A percentile compares a stretch with the other conserved stretches of the same genome.
These are phyloP conservation scores for Catharus ustulatus DNA, from an alignment of 2,797 vertebrate genomes.

Conservation along the genomic window DNA sequence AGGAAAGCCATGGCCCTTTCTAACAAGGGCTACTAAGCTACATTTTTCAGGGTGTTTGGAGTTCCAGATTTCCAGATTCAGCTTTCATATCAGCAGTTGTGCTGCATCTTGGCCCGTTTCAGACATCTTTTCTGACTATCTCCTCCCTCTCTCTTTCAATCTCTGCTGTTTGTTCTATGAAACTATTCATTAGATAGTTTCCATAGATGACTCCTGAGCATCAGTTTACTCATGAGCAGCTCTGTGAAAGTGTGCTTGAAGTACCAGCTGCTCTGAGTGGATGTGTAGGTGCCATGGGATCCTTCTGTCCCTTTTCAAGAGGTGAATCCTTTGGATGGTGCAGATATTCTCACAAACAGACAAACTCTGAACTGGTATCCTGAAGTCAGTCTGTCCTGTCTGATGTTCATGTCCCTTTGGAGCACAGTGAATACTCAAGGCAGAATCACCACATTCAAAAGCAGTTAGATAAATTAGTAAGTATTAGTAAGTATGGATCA, in stretches of 20 bases:
- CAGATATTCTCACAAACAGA: not conserved
- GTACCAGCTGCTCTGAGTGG: not conserved
- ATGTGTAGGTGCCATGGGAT: not conserved
- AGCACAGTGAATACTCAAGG: not conserved
- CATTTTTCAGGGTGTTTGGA: not conserved
- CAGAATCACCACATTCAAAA: not conserved
- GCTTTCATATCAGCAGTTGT: not conserved
- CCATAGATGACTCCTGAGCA: not conserved
- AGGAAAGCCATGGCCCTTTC: not conserved
- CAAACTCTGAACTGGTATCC: not conserved
- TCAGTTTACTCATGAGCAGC: not conserved
- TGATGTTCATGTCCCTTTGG: not conserved
- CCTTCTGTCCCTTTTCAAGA: not conserved
- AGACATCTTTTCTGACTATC: not conserved
- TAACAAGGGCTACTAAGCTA: not conserved
- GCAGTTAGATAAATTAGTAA: not conserved
- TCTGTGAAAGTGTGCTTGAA: slow-evolving; percentile 1
- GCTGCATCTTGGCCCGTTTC: not conserved
- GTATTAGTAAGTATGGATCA: not conserved
- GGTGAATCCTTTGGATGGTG: not conserved
- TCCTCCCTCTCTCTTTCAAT: not conserved
- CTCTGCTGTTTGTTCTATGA: not conserved
- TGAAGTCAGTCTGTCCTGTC: not conserved
- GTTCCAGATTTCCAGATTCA: not conserved
- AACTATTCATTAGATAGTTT: slow-evolving; percentile 7